Conservation (phyloP, 2,888 invertebrate species). For the Tenthredo notha region DNA sequence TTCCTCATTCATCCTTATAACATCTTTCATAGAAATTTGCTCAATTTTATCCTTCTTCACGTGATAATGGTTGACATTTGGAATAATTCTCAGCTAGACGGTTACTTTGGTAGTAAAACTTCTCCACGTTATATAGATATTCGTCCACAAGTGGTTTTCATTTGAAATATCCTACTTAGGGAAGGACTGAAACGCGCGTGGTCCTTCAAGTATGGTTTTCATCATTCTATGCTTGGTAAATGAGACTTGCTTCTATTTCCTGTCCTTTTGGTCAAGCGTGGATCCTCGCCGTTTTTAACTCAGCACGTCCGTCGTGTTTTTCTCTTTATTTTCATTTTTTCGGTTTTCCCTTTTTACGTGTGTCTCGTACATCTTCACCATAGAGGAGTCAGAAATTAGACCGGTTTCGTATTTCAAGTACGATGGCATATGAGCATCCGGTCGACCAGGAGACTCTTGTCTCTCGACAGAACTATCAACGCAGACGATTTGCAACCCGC, state of each 20-base stretch:
- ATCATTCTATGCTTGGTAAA: slow-evolving; percentile 57
- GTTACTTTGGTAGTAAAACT: slow-evolving; percentile 5
- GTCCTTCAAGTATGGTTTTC: slow-evolving; percentile 57
- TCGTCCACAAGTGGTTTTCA: slow-evolving; percentile 51
- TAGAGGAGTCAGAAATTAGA: slow-evolving; percentile 68
- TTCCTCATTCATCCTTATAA: neutral
- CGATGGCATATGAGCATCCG: slow-evolving; percentile 64
- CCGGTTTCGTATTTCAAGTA: slow-evolving; percentile 67
- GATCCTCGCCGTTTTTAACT: slow-evolving; percentile 41
- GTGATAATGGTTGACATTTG: neutral
- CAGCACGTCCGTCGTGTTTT: slow-evolving; percentile 56
- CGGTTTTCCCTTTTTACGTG: slow-evolving; percentile 60
- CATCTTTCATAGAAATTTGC: neutral
- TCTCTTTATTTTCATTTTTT: slow-evolving; percentile 59
- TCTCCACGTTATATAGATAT: slow-evolving; percentile 10
- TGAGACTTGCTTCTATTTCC: slow-evolving; percentile 63
- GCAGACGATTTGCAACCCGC: slow-evolving; percentile 45
- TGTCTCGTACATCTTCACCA: slow-evolving; percentile 61
- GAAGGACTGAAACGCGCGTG: neutral
- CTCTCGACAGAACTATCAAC: slow-evolving; percentile 44
- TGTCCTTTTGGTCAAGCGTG: slow-evolving; percentile 56
- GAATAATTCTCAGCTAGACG: neutral
- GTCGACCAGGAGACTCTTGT: slow-evolving; percentile 53
- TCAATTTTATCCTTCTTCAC: neutral
- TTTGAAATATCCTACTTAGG: slow-evolving; percentile 37